Conservation (phyloP, 2,797 vertebrate species). For the Alca torda region DNA sequence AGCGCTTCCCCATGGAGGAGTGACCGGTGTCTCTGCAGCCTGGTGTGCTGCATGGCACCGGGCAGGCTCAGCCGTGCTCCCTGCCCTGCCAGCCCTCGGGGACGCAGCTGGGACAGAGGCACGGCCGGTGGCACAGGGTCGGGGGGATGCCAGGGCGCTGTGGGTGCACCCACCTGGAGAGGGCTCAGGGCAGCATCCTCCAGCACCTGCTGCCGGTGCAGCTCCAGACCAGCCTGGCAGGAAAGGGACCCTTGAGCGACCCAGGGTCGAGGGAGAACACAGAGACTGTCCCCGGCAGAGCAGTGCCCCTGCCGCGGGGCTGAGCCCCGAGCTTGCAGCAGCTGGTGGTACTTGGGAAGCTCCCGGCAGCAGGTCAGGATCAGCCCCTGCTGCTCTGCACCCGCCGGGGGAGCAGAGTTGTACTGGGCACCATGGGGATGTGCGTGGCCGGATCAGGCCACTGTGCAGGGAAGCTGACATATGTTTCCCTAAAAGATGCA, state of each 20-base stretch:
- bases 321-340: background rate
- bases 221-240: background rate
- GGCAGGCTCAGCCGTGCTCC: background rate
- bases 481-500: background rate
- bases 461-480: fast-evolving
- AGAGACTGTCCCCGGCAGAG: background rate
- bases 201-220: background rate
- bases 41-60: background rate
- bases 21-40: background rate
- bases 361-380: background rate
- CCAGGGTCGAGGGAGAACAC: fast-evolving
- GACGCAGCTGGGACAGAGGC: background rate
- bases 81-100: background rate
- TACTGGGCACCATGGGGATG: fast-evolving
- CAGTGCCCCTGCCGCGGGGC: background rate
- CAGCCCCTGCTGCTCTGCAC: background rate
- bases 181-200: background rate
- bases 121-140: background rate
- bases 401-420: background rate
- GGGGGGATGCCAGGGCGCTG: background rate
- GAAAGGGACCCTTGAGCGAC: background rate
- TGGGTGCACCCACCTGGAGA: background rate
- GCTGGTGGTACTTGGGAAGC: background rate
- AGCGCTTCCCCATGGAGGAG: background rate
- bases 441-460: fast-evolving